Conservation (phyloP, 2,113 vertebrate species). For the Perca flavescens region DNA sequence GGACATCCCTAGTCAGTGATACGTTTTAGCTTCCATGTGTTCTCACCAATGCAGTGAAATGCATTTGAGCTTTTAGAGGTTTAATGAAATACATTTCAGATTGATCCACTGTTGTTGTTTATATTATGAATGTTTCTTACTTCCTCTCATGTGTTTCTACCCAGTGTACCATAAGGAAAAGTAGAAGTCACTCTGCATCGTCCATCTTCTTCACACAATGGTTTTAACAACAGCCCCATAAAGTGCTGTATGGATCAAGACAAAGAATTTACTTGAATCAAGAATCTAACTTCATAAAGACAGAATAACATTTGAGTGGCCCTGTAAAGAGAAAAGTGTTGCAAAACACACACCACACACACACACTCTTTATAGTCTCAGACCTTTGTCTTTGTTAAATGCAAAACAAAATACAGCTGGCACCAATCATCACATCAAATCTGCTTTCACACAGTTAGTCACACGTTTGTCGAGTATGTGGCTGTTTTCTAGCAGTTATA, state of each 20-base stretch:
- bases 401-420: background rate
- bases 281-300: background rate
- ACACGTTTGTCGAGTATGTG: background rate
- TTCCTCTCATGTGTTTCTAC: no score
- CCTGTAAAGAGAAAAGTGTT: background rate
- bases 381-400: background rate
- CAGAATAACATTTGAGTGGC: background rate
- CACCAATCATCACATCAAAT: background rate
- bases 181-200: background rate
- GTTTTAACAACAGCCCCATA: no score
- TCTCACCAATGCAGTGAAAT: background rate
- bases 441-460: background rate
- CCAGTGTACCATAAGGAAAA: no score
- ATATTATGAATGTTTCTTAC: no score
- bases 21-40: background rate
- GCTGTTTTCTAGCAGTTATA: slow-evolving; percentile 8
- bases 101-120: background rate
- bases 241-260: background rate
- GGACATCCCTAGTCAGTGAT: background rate
- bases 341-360: background rate
- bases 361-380: background rate
- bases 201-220: no score
- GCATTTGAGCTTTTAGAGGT: background rate
- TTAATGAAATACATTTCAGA: background rate
- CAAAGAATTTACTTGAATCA: background rate